These are phyloP conservation scores for Onchidella celtica DNA, from an alignment of 2,888 invertebrate species.

Conservation along the genomic window DNA sequence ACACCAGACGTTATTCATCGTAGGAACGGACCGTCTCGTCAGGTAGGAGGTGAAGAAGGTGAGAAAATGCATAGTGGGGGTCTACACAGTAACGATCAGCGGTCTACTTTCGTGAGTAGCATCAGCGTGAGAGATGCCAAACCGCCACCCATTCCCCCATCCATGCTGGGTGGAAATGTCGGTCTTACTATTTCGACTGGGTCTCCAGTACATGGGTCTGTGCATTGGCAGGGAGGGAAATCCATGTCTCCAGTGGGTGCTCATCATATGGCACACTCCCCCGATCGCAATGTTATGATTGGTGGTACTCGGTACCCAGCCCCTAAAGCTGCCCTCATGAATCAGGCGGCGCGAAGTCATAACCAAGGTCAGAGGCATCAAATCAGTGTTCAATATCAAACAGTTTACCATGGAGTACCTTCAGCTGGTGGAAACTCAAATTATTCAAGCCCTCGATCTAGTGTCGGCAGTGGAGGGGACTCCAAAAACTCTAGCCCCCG, in stretches of 20 bases:
- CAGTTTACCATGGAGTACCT: constrained; percentile 49
- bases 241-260: constrained; percentile 22
- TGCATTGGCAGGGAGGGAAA: constrained; percentile 47
- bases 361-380: constrained; percentile 35
- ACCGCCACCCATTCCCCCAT: constrained; percentile 54
- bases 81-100: constrained; percentile 48
- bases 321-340: constrained; percentile 54
- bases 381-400: constrained; percentile 54
- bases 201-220: constrained; percentile 37
- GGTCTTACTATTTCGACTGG: constrained; percentile 26
- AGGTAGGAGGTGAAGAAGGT: constrained; percentile 42
- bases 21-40: constrained; percentile 28
- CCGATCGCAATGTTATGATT: constrained; percentile 63
- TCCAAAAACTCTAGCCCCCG: constrained; percentile 75
- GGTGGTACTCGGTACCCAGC: constrained; percentile 63
- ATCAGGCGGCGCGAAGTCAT: constrained; percentile 43
- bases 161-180: constrained; percentile 43
- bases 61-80: constrained; percentile 52
- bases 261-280: constrained; percentile 8
- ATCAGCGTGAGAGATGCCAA: constrained; percentile 52
- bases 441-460: constrained; percentile 79
- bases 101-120: constrained; percentile 48
- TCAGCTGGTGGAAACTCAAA: constrained; percentile 49
- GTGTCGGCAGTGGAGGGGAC: constrained; percentile 73
- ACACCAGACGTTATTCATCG: constrained; percentile 53